A percentile compares a stretch with the other conserved stretches of the same genome.
These are phyloP conservation scores for Muricea muricata DNA, from an alignment of 92 coral and sea anemone genomes.

Conservation along the genomic window DNA sequence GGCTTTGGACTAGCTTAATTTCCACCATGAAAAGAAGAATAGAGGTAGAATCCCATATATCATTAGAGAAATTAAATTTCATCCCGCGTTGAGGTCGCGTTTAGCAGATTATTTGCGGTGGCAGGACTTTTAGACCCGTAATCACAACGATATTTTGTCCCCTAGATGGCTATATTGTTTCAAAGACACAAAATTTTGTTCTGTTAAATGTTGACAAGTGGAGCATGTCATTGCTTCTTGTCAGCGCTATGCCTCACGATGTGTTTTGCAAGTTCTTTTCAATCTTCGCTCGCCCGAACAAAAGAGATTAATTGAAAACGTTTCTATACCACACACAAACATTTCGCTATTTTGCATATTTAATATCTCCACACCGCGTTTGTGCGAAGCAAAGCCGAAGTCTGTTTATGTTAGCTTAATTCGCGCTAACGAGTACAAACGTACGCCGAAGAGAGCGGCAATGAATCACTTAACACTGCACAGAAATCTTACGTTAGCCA, in stretches of 20 bases:
- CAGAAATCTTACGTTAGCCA: not conserved
- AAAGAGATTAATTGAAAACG: constrained; percentile 36
- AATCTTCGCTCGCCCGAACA: not conserved
- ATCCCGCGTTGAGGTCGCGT: not conserved
- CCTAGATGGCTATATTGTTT: not conserved
- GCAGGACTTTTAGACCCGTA: not conserved
- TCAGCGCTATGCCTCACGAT: not conserved
- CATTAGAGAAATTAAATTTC: not conserved
- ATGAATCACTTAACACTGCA: not conserved
- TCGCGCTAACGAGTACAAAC: constrained; percentile 12
- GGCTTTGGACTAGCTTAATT: too few species aligned
- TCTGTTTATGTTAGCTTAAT: constrained; percentile 20
- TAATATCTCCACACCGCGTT: constrained; percentile 39
- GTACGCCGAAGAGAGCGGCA: not conserved
- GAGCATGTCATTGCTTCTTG: not conserved
- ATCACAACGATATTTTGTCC: not conserved
- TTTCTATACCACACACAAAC: constrained; percentile 30
- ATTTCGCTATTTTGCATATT: constrained; percentile 38
- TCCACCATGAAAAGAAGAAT: not conserved
- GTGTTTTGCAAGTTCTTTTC: not conserved
- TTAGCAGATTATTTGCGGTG: not conserved
- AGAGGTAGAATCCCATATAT: not conserved
- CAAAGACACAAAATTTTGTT: not conserved
- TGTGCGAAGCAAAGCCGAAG: constrained; percentile 12
- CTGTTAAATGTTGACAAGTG: not conserved